Evolutionary conservation across 2,888 invertebrate species (phyloP).

Genomic region (Mythimna impura): DNA sequence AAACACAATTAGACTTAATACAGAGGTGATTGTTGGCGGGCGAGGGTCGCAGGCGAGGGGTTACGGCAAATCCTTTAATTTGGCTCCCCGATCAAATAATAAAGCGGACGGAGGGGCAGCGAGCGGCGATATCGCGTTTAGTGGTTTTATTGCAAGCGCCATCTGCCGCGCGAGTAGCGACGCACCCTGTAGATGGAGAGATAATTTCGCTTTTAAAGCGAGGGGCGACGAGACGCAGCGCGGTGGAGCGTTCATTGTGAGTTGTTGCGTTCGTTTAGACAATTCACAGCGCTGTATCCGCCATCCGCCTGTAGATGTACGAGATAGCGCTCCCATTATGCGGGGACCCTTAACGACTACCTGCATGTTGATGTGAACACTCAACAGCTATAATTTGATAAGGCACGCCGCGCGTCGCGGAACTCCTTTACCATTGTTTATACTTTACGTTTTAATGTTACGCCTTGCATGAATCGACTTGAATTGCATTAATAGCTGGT

Average conservation of each 20-base stretch:
- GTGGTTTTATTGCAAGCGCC: conserved; percentile 91
- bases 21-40: conserved; percentile 90
- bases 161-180: conserved; percentile 83
- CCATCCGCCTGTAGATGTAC: conserved; percentile 79
- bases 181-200: conserved; percentile 86
- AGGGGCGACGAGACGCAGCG: conserved; percentile 71
- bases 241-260: conserved; percentile 81
- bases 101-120: conserved; percentile 87
- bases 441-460: conserved; percentile 46
- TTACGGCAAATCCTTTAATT: conserved; percentile 90
- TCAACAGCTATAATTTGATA: conserved; percentile 82
- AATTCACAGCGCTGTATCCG: conserved; percentile 82
- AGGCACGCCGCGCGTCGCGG: conserved; percentile 69
- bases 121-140: conserved; percentile 89
- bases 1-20: conserved; percentile 91
- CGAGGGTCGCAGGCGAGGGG: conserved; percentile 87
- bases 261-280: conserved; percentile 87
- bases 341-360: conserved; percentile 80
- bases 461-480: conserved; percentile 45
- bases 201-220: conserved; percentile 87
- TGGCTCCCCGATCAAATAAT: conserved; percentile 91
- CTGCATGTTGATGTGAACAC: conserved; percentile 78
- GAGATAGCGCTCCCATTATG: conserved; percentile 83
- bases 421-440: conserved; percentile 50
- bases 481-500: conserved; percentile 23